Base-by-base conservation (phyloP, 2,113 vertebrate genomes). In the Pantherophis guttatus region DNA sequence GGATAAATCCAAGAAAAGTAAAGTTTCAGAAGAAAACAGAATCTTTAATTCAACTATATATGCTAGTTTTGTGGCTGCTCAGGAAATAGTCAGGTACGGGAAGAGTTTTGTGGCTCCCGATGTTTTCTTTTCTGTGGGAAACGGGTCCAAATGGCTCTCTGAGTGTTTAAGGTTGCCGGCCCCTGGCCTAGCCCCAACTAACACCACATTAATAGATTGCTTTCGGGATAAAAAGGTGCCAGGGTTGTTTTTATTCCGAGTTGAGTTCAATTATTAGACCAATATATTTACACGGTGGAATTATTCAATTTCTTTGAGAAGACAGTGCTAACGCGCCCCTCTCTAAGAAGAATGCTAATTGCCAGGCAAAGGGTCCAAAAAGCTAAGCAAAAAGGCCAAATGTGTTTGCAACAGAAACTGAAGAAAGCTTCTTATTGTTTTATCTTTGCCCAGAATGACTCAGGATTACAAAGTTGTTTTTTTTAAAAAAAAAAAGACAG, bases 221-320 rank as follows among this genome's bases (percentile, higher is more conserved):
- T 81, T 96, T 87, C 89, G 9, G 33, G 17, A 81, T 81, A 21
- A 44, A 81, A 81, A 81, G 19, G 8, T 44, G 33, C 93, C 48
- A 94, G 88, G 88, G 94, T 94, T 93, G 55, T 53, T 85, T 91
- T 85, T 70, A 95, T 91, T 90, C 90, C 59, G 0, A 81, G 17
- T 21, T 44, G 21, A 15, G 3, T 44, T 81, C 75, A 10, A 44
- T 81, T 81, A 81, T 86, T 96, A 91, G 89, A 95, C 95, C 75
- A 92, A 96, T 94, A 96, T 97, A 94, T 94, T 97, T 96, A 92
- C 93, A 95, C 87, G 95, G 87, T 65, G 96, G 94, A 96, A 96
- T 95, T 95, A 95, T 95, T 95, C 95, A 95, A 91, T 8, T 93
- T 95, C 92, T 95, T 94, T 95, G 92, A 95, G 90, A 86, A 75